Percentiles rank a stretch among this genome's conserved stretches.
Conservation (phyloP, 2,113 vertebrate species). For the Uria aalge region DNA sequence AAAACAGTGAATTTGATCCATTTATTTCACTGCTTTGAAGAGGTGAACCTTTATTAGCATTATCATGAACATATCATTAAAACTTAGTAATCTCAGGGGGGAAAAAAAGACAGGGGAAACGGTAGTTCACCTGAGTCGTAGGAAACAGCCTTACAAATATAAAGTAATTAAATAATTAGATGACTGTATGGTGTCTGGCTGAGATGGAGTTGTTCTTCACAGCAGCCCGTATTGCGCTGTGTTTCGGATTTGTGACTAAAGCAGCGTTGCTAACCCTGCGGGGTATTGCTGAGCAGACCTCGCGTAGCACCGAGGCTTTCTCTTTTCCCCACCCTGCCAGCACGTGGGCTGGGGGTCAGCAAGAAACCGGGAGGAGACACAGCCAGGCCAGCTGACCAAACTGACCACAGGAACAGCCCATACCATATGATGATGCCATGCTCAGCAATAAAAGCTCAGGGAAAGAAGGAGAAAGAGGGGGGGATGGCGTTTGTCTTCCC, state of each 20-base stretch:
- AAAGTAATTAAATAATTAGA: constrained; percentile 10
- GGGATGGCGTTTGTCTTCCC: neutral
- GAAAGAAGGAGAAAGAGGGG: neutral
- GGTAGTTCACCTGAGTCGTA: neutral
- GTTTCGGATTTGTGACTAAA: neutral
- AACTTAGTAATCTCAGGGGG: neutral
- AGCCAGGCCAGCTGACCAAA: neutral
- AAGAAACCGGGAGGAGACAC: neutral
- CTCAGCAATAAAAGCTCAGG: neutral
- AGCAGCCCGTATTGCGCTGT: accelerated
- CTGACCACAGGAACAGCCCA: accelerated
- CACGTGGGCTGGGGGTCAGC: neutral
- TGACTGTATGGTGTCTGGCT: neutral
- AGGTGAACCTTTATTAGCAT: neutral
- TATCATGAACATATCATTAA: neutral
- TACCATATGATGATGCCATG: too few relatives aligned
- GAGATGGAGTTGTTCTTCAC: neutral
- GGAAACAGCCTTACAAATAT: neutral
- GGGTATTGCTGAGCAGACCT: neutral
- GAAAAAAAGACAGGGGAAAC: neutral
- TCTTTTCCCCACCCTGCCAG: neutral
- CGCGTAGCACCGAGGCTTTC: accelerated
- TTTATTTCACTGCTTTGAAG: neutral
- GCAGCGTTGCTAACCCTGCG: neutral
- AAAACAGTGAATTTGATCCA: neutral